Evolutionary conservation across 2,888 invertebrate genomes (phyloP).

Genomic region (Bimastos eiseni): DNA sequence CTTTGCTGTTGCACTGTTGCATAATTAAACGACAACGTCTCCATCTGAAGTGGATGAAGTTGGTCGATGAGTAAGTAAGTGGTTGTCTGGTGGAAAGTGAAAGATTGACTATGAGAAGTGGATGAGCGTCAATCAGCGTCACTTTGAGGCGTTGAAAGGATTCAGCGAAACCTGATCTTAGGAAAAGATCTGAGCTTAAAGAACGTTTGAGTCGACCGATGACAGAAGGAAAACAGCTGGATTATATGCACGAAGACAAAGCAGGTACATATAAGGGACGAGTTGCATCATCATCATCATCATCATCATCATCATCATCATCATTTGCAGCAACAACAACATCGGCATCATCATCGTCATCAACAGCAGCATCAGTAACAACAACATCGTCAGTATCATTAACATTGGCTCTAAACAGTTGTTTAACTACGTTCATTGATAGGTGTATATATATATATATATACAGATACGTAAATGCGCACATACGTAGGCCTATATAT

Average conservation of each 20-base stretch:
- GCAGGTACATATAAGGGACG: neutral
- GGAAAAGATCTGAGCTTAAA: neutral
- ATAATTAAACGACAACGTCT: neutral
- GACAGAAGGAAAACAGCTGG: neutral
- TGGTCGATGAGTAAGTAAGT: neutral
- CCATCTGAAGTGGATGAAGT: neutral
- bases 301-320: too few species aligned
- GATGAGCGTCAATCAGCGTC: neutral
- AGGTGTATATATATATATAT: too few species aligned
- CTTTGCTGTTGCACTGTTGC: neutral
- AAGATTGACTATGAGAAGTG: neutral
- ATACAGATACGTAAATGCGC: too few species aligned
- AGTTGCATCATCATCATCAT: too few species aligned
- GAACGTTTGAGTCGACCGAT: neutral
- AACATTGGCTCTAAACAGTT: too few species aligned
- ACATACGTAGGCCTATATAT: too few species aligned
- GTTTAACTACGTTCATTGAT: too few species aligned
- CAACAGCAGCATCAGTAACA: too few species aligned
- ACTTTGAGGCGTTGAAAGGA: neutral
- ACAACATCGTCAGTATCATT: too few species aligned
- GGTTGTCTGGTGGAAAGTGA: neutral
- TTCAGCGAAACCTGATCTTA: neutral
- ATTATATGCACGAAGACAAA: neutral
- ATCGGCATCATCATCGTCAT: too few species aligned
- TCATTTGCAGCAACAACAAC: too few species aligned